Evolutionary conservation across 2,113 vertebrate species (phyloP), one percentile per base, ranked within the genome.

Genomic region (Chaetura pelagica): DNA sequence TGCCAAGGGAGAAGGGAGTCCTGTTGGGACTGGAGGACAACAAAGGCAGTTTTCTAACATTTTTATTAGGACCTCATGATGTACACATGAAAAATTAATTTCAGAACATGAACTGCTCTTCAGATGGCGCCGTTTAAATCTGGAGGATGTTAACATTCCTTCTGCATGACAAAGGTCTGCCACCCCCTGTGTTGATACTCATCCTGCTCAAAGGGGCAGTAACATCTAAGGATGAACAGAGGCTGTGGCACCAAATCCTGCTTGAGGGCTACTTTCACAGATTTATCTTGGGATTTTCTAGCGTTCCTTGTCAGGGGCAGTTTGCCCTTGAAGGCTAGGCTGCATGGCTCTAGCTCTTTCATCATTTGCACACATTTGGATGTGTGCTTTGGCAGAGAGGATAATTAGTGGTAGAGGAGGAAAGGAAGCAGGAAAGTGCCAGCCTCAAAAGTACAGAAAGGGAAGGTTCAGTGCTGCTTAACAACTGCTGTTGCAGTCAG

Each of bases 11-110:
- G 32, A 72, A 78, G 46, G 48, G 51, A 71, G 54, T 48, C 67
- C 63, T 79, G 34, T 84, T 90, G 67, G 46, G 84, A 95, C 68
- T 0, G 0, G 49, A 82, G 51, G 79, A 93, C 67, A 95, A 94
- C 81, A 94, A 92, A 97, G 88, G 52, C 40, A 62, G 57, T 79
- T 91, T 89, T 78, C 77, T 81, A 89, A 91, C 29, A 12, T 89
- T 94, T 95, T 94, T 96, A 95, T 97, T 96, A 96, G 74, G 94
- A 95, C 77, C 90, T 97, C 88, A 95, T 90, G 90, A 95, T 95
- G 87, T 87, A 91, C 91, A 97, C 78, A 95, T 84, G 88, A 96
- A 96, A 95, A 96, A 97, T 94, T 91, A 97, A 92, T 94, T 96
- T 96, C 95, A 92, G 93, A 93, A 86, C 71, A 87, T n/a, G n/a